phyloP scores from a whole-genome alignment of 2,888 invertebrate species.

The Gandaritis pyraliata region DNA sequence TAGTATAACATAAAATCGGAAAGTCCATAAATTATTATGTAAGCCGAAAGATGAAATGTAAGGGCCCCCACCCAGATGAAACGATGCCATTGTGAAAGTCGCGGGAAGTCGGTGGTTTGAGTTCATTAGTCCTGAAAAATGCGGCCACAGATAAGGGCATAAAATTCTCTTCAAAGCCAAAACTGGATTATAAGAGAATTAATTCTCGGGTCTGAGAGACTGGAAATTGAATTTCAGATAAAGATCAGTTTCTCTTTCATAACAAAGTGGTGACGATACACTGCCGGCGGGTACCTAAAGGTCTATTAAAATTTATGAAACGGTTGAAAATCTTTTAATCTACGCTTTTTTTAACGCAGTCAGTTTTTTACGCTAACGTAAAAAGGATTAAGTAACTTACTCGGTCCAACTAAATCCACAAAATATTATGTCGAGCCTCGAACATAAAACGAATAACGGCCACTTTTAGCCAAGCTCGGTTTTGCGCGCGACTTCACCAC shows the following conservation, averaged over 20 bases:
- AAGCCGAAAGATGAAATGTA: no score
- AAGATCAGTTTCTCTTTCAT: constrained; percentile 61
- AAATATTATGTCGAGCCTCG: constrained; percentile 5
- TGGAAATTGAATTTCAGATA: constrained; percentile 46
- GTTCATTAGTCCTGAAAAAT: background rate
- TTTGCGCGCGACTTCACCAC: constrained; percentile 38
- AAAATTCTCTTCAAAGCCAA: constrained; percentile 26
- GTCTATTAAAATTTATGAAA: no score
- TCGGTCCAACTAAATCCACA: constrained; percentile 13
- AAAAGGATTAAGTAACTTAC: constrained; percentile 10
- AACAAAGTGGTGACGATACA: constrained; percentile 49
- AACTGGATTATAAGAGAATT: constrained; percentile 20
- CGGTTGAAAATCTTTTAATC: no score
- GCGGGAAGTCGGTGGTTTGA: no score
- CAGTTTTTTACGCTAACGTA: background rate
- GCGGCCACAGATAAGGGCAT: background rate
- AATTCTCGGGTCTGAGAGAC: constrained; percentile 19
- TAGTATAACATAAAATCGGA: no score
- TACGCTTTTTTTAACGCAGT: no score
- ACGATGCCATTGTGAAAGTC: no score
- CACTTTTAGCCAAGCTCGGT: background rate
- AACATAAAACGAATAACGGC: constrained; percentile 13
- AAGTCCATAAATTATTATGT: no score
- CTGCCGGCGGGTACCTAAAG: constrained; percentile 1
- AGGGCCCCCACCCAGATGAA: no score